These are phyloP conservation scores for Caenorhabditis macrosperma DNA, from an alignment of 2,888 invertebrate genomes.

Conservation along the genomic window DNA sequence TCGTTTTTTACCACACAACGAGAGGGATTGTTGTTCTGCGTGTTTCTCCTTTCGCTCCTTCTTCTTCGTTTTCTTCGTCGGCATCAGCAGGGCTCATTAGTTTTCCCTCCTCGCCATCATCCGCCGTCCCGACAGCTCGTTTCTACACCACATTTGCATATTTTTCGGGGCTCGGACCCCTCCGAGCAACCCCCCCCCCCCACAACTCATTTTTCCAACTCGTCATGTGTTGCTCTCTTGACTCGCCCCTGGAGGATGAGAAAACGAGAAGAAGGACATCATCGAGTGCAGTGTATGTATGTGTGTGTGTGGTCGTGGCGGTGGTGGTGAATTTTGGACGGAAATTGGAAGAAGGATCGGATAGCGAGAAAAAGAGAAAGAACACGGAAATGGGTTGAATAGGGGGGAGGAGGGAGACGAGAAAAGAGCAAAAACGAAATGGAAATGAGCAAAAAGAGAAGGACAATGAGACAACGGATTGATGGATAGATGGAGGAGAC, in stretches of 20 bases:
- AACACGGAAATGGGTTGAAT: conserved; percentile 22
- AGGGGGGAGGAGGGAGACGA: not conserved
- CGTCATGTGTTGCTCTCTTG: conserved; percentile 38
- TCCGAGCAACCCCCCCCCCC: conserved; percentile 16
- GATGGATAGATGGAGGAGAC: not conserved
- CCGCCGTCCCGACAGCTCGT: conserved; percentile 33
- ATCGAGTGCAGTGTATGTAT: conserved; percentile 27
- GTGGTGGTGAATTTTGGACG: conserved; percentile 46
- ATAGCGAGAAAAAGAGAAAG: conserved; percentile 8
- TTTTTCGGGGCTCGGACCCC: conserved; percentile 45
- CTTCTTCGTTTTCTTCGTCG: not conserved
- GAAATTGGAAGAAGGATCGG: conserved; percentile 55
- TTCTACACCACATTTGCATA: conserved; percentile 51
- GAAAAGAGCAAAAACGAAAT: not conserved
- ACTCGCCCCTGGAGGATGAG: conserved; percentile 38
- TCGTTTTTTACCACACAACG: conserved; percentile 14
- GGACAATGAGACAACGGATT: not conserved
- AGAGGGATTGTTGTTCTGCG: not conserved
- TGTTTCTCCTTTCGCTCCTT: conserved; percentile 24
- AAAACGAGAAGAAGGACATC: conserved; percentile 6
- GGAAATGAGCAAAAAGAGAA: not conserved
- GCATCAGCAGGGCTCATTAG: no score
- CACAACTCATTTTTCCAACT: conserved; percentile 56
- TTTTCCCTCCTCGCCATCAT: conserved; percentile 20
- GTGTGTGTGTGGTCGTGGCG: no score